phyloP scores from a whole-genome alignment of 2,797 vertebrate genomes.

The Pampus argenteus region DNA sequence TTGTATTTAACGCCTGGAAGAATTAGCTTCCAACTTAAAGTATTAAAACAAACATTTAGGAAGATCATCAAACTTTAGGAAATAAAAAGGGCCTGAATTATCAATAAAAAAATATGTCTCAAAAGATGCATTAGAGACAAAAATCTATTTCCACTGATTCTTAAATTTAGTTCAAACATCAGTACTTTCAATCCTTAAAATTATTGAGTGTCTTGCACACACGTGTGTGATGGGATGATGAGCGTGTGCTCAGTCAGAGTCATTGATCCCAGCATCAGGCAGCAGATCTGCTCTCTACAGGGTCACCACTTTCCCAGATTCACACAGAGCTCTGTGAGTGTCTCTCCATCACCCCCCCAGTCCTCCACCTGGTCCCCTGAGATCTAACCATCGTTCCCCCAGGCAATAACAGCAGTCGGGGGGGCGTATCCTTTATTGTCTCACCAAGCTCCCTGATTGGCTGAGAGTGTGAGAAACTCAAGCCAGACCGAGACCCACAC shows the following conservation, averaged over 20 bases:
- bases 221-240: conserved; percentile 39
- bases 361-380: conserved; percentile 50
- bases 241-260: conserved; percentile 57
- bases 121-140: no score
- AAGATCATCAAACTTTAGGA: no score
- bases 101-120: not conserved
- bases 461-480: conserved; percentile 90
- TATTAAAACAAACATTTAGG: no score
- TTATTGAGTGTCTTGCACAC: no score
- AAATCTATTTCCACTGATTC: no score
- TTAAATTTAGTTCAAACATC: no score
- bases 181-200: no score
- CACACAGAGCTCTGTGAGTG: conserved; percentile 33
- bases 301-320: conserved; percentile 55
- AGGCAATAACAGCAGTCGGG: conserved; percentile 47
- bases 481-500: conserved; percentile 83
- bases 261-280: conserved; percentile 62
- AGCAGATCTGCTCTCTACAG: conserved; percentile 49
- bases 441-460: conserved; percentile 82
- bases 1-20: not conserved
- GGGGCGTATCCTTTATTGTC: conserved; percentile 60
- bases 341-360: conserved; percentile 9
- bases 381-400: conserved; percentile 48
- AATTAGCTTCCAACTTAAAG: no score
- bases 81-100: no score